These are phyloP conservation scores for Monarcha castaneiventris DNA, from an alignment of 2,113 vertebrate genomes.

Conservation along the genomic window DNA sequence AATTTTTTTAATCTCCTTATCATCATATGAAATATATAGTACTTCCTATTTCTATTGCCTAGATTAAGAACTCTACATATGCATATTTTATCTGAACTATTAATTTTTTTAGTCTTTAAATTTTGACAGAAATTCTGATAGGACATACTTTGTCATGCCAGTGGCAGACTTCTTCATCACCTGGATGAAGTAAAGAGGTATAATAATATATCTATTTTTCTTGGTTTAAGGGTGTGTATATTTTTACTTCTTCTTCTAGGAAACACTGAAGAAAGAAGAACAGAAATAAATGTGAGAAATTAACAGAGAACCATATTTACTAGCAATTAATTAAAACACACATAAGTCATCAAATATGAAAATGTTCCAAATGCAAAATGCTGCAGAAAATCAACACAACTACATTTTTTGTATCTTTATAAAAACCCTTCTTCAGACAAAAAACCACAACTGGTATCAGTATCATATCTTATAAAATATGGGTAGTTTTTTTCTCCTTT, in stretches of 20 bases:
- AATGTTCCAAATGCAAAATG: neutral
- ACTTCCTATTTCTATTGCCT: neutral
- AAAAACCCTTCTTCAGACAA: neutral
- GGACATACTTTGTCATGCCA: neutral
- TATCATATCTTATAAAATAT: neutral
- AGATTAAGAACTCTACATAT: neutral
- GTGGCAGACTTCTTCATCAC: neutral
- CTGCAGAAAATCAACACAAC: neutral
- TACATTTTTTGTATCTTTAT: neutral
- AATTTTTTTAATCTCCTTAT: neutral
- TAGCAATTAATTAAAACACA: neutral
- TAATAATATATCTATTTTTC: neutral
- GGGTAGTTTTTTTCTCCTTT: neutral
- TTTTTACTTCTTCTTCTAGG: neutral
- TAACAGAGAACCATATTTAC: neutral
- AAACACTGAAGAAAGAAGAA: neutral
- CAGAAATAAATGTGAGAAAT: neutral
- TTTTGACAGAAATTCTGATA: neutral
- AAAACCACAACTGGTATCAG: accelerated
- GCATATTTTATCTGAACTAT: neutral
- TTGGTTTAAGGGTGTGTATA: accelerated
- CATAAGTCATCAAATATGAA: neutral
- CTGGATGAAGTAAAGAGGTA: neutral
- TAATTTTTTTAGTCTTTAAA: neutral
- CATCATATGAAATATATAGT: neutral